Conservation (phyloP, 1,140 invertebrate genomes). For the Branchinecta lindahli region DNA sequence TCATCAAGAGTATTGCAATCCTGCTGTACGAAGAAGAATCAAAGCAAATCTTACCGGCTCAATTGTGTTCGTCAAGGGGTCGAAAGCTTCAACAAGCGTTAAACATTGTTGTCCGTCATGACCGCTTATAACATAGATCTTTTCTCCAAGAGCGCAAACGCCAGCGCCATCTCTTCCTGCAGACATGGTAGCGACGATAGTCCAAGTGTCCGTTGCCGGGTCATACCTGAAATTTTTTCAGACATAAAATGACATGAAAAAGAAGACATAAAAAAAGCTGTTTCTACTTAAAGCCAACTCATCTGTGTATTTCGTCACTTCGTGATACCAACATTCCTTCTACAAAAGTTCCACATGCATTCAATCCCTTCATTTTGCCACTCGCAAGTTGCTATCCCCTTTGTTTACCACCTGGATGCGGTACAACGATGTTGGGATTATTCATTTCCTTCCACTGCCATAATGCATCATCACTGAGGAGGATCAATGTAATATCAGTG, state of each 20-base stretch:
- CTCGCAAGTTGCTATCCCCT: too few species aligned
- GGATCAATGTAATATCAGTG: too few species aligned
- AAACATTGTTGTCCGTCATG: constrained; percentile 90
- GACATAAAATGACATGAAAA: constrained; percentile 29
- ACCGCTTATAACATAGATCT: constrained; percentile 76
- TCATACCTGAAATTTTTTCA: constrained; percentile 39
- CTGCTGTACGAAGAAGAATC: too few species aligned
- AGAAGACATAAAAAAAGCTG: too few species aligned
- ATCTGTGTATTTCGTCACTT: background rate
- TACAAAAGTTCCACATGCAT: too few species aligned
- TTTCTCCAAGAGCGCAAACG: constrained; percentile 72
- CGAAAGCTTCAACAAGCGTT: constrained; percentile 80
- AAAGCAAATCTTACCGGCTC: background rate
- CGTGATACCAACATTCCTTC: background rate
- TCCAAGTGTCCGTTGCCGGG: constrained; percentile 68
- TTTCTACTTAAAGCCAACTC: too few species aligned
- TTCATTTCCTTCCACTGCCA: too few species aligned
- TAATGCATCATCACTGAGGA: too few species aligned
- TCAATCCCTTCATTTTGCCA: too few species aligned
- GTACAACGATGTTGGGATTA: too few species aligned
- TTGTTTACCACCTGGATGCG: too few species aligned
- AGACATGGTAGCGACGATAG: constrained; percentile 68
- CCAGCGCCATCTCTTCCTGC: constrained; percentile 78
- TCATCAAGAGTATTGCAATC: too few species aligned
- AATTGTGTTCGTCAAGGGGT: constrained; percentile 54